Evolutionary conservation across 2,797 vertebrate species (phyloP).

Genomic region (Channa striata): DNA sequence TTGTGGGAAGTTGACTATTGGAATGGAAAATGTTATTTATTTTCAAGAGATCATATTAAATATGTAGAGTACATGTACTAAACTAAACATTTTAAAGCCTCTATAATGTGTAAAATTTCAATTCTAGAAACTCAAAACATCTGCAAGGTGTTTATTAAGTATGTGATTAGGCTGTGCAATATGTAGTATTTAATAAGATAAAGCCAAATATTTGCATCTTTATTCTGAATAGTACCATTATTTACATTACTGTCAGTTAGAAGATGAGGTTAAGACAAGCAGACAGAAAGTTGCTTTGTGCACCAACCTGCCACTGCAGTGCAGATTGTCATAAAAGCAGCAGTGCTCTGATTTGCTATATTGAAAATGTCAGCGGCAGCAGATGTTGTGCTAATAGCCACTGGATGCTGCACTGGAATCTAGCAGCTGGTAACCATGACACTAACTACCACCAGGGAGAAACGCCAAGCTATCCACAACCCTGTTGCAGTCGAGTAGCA

Average conservation of each 20-base stretch:
- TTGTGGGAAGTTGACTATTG: neutral
- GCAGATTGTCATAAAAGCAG: slow-evolving; percentile 61
- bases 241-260: too few species aligned
- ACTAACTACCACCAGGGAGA: slow-evolving; percentile 69
- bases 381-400: slow-evolving; percentile 82
- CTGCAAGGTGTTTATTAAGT: too few species aligned
- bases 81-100: too few species aligned
- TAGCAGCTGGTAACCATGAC: slow-evolving; percentile 82
- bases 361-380: slow-evolving; percentile 77
- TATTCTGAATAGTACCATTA: too few species aligned
- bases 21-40: too few species aligned
- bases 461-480: slow-evolving; percentile 61
- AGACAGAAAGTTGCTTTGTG: slow-evolving; percentile 33
- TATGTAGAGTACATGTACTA: too few species aligned
- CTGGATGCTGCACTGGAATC: slow-evolving; percentile 78
- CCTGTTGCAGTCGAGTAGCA: slow-evolving; percentile 59
- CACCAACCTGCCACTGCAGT: slow-evolving; percentile 37
- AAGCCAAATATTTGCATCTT: too few species aligned
- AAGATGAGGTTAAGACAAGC: neutral
- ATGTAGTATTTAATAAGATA: too few species aligned
- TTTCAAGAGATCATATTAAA: too few species aligned
- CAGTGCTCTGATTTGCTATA: slow-evolving; percentile 71
- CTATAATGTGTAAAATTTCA: too few species aligned
- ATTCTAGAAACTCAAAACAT: too few species aligned
- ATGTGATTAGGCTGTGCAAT: too few species aligned